Evolutionary conservation across 2,888 invertebrate species (phyloP).

Genomic region (Archaeoteleia sp.): DNA sequence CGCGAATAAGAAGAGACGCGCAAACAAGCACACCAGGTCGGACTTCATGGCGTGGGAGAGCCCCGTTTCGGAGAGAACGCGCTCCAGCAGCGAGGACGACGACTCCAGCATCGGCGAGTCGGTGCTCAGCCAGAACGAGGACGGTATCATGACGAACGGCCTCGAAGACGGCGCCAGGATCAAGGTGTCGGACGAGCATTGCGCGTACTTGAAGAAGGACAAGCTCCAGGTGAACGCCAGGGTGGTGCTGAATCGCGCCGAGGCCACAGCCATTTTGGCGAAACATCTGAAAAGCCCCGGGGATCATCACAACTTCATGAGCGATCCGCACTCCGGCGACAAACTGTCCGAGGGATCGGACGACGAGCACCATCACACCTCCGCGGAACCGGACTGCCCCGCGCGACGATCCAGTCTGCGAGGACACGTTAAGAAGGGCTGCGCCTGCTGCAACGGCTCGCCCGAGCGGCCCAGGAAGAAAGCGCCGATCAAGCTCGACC

Average conservation of each 20-base stretch:
- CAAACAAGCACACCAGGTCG: constrained; percentile 68
- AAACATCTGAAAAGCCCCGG: constrained; percentile 61
- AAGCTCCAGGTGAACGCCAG: constrained; percentile 66
- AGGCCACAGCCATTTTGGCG: constrained; percentile 60
- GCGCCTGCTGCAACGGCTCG: constrained; percentile 79
- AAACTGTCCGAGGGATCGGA: constrained; percentile 32
- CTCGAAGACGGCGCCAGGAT: constrained; percentile 60
- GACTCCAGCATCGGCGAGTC: constrained; percentile 67
- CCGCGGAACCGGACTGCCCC: constrained; percentile 65
- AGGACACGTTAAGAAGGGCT: constrained; percentile 79
- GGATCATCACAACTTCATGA: constrained; percentile 58
- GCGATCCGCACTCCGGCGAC: constrained; percentile 58
- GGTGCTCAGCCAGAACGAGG: constrained; percentile 66
- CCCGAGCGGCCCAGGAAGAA: constrained; percentile 77
- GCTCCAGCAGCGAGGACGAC: constrained; percentile 67
- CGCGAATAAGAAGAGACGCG: constrained; percentile 69
- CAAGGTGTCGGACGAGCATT: constrained; percentile 57
- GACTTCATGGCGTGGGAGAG: constrained; percentile 69
- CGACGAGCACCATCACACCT: constrained; percentile 65
- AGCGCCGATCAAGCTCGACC: constrained; percentile 63
- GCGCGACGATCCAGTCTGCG: constrained; percentile 75
- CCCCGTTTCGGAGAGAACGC: constrained; percentile 67
- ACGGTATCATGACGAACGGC: constrained; percentile 64
- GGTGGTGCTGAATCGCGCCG: constrained; percentile 66
- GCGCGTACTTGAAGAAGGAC: constrained; percentile 64